Base-by-base conservation (phyloP, 2,113 vertebrate species). In the Eulacestoma nigropectus region DNA sequence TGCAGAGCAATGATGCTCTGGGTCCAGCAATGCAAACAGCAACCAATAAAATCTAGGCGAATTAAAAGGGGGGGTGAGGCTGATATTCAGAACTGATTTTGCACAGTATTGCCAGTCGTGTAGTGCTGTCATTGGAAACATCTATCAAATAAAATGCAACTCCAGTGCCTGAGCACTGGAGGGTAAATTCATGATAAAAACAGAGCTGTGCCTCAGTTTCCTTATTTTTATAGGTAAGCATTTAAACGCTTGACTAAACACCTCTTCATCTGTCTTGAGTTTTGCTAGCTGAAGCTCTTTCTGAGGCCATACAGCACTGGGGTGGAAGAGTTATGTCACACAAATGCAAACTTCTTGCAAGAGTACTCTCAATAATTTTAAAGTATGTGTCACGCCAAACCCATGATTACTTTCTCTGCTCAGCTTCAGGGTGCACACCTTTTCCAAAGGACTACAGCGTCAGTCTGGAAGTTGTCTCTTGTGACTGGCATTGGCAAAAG, bases 121-220 rank as follows among this genome's bases (percentile, higher is more conserved):
- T 8, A 47, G 30, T 5, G 20, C 25, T 32, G 12, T 26, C n/a
- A 46, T 10, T 50, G 47, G 13, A 70, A 89, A 70, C 16, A 49
- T 32, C 35, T 37, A 26, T 16, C 33, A 69, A 69, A 68, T n/a
- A 53, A 17, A 80, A 35, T 50, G 59, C 25, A 82, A 33, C 93
- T 90, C 39, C 56, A 80, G 33, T n/a, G 30, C 78, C 44, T 86
- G 47, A 91, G 59, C 83, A 93, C 93, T 88, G 94, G 90, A 95
- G 72, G 90, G 75, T 91, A 52, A 96, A 47, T 60, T 59, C 0
- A 13, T 32, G 16, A 88, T 30, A 59, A 91, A 91, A 94, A 74
- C 1, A 50, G 8, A 82, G 27, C 19, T 35, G 49, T 74, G 78
- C 78, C 95, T 96, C 90, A 90, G 85, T 95, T 96, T 92, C 72